These are phyloP conservation scores for Heterotilapia buettikoferi DNA, from an alignment of 2,113 vertebrate species.

Conservation along the genomic window DNA sequence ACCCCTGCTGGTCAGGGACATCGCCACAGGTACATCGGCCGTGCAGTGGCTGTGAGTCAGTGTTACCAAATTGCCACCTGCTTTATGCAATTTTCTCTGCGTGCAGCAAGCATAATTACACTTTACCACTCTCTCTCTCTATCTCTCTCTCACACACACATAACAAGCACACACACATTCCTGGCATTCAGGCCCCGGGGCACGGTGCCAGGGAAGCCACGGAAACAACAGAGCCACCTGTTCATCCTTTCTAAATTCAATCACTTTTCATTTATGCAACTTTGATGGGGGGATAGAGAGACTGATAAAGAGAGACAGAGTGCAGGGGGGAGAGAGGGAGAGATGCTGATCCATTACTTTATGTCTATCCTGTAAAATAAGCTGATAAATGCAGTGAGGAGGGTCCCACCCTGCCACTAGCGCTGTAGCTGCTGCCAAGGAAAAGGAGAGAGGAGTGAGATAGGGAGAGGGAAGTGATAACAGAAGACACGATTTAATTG, in stretches of 20 bases:
- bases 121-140: neutral
- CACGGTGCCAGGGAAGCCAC: constrained; percentile 45
- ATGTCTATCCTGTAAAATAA: constrained; percentile 38
- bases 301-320: neutral
- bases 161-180: neutral
- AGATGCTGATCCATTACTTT: constrained; percentile 36
- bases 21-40: constrained; percentile 78
- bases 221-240: constrained; percentile 60
- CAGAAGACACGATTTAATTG: constrained; percentile 16
- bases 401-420: constrained; percentile 9
- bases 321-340: neutral
- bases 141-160: neutral
- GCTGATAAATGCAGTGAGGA: constrained; percentile 45
- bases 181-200: constrained; percentile 41
- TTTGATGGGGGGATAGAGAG: constrained; percentile 15
- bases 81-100: constrained; percentile 8
- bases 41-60: neutral
- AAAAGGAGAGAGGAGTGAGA: neutral
- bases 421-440: constrained; percentile 47
- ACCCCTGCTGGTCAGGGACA: constrained; percentile 86
- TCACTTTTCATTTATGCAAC: constrained; percentile 46
- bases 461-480: constrained; percentile 9
- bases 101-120: constrained; percentile 12
- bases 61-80: constrained; percentile 33
- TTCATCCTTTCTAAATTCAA: constrained; percentile 54